Base-by-base conservation (phyloP, 2,797 vertebrate genomes). In the Melanotaenia parkinsoni region DNA sequence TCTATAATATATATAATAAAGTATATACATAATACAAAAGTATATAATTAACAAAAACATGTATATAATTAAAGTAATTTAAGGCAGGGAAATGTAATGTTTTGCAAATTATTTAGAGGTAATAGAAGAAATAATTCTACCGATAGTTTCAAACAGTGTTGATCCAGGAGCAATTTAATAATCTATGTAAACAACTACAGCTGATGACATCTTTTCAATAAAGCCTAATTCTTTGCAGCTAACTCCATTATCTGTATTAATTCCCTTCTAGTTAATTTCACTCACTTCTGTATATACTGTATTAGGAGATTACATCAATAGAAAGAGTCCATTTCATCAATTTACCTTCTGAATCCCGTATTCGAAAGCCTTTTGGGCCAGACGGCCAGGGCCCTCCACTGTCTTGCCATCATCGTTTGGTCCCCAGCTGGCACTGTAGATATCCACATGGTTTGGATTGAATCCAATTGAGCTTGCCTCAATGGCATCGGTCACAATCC, bases 371-470 rank as follows among this genome's bases (percentile, higher is more conserved):
- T 99, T 99, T 90, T 98, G 96, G 18, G 98, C 98, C 72, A 99
- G 91, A 18, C 96, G 95, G 0, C 98, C 97, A 0, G 98, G 98
- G 0, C 98, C 98, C 81, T 99, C 98, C 70, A 99, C 98, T 0
- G 98, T 99, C 93, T 98, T 98, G 2, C 98, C 98, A 0, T 99
- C 98, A 20, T 99, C 98, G 0, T 99, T 99, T 38, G 98, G 98
- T 26, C 98, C 98, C 98, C 98, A 99, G 88, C 97, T 99, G 45
- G 98, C 98, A 30, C 98, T 99, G 90, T 99, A 99, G 91, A 99
- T 99, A 86, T 99, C 96, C 88, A 99, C 96, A 0, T 99, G 98
- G 47, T 97, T 93, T 0, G 98, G 96, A 72, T 96, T 98, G 91
- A 98, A 99, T 47, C 98, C 98, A 1, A 99, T 99, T 2, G 98